Evolutionary conservation across 2,113 vertebrate genomes (phyloP).

Genomic region (Cyphomyrus discorhynchus): DNA sequence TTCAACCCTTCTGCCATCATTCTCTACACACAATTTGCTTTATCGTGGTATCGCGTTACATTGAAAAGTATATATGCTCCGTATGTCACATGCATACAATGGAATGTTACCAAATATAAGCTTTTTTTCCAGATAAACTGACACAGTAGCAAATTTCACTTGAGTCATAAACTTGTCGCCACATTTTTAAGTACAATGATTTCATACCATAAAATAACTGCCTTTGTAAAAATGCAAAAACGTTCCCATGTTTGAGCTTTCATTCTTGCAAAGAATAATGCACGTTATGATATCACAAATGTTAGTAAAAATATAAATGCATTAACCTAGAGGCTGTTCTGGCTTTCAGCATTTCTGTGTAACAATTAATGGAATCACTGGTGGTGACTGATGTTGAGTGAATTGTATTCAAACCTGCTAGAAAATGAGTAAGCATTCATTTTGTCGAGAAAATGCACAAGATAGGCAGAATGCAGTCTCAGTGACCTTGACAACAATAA

Average conservation of each 20-base stretch:
- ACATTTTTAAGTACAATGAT: not conserved
- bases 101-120: not conserved
- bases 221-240: not conserved
- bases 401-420: not conserved
- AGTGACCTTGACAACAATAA: not conserved
- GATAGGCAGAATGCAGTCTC: not conserved
- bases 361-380: not conserved
- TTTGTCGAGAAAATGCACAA: not conserved
- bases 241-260: not conserved
- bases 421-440: not conserved
- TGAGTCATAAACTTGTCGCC: not conserved
- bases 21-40: not conserved
- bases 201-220: not conserved
- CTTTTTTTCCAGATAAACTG: not conserved
- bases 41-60: not conserved
- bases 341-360: not conserved
- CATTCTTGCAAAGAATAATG: not conserved
- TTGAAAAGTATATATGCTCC: not conserved
- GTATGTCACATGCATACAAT: not conserved
- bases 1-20: not conserved
- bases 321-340: not conserved
- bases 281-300: not conserved
- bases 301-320: not conserved
- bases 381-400: not conserved
- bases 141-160: not conserved